A percentile compares a stretch with the other conserved stretches of the same genome.
Evolutionary conservation across 2,888 invertebrate species (phyloP).

Genomic region (Metacarcinus magister): DNA sequence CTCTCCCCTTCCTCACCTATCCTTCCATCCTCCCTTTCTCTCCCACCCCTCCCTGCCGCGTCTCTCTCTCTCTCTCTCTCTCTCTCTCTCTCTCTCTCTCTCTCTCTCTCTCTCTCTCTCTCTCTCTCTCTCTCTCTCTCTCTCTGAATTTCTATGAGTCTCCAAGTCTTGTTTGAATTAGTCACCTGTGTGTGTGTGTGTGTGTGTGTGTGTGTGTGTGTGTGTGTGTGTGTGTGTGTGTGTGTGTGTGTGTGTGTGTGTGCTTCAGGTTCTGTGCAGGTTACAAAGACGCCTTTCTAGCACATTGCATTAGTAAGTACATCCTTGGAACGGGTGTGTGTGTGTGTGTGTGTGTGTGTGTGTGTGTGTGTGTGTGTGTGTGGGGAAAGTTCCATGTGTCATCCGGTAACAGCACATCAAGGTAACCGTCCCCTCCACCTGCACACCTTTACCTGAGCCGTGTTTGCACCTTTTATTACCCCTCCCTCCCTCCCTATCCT

Average conservation of each 20-base stretch:
- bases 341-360: no score
- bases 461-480: background rate
- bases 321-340: no score
- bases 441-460: no score
- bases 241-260: background rate
- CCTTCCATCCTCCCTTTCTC: background rate
- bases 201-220: background rate
- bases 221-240: background rate
- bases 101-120: background rate
- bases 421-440: no score
- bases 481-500: background rate
- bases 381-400: no score
- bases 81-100: background rate
- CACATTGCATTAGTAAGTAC: no score
- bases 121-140: conserved; percentile 19
- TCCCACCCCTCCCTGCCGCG: background rate
- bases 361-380: no score
- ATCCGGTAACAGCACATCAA: no score
- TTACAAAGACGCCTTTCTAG: background rate
- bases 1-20: background rate
- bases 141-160: background rate
- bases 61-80: background rate
- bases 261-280: background rate
- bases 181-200: no score
- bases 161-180: no score